phyloP scores from a whole-genome alignment of 2,113 vertebrate species.

The Brienomyrus brachyistius region DNA sequence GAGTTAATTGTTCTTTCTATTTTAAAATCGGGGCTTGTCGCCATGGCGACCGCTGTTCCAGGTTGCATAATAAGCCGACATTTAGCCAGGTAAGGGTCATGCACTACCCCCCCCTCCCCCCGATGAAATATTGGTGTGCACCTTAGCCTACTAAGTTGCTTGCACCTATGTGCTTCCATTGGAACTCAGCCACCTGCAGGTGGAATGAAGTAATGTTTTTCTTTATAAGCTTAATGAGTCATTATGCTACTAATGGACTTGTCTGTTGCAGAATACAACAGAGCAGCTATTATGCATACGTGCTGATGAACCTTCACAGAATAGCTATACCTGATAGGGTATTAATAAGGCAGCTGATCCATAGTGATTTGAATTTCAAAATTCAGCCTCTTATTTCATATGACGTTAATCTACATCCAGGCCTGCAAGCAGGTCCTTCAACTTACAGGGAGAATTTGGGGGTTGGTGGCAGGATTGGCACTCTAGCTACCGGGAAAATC shows the following conservation, averaged over 20 bases:
- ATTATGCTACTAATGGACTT: background rate
- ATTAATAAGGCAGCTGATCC: background rate
- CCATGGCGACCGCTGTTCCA: slow-evolving; percentile 94
- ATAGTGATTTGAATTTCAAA: background rate
- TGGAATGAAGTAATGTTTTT: background rate
- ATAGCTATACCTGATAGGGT: background rate
- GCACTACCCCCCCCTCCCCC: too few relatives aligned
- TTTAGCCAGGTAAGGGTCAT: slow-evolving; percentile 78
- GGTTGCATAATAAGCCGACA: slow-evolving; percentile 95
- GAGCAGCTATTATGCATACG: background rate
- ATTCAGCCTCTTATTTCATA: background rate
- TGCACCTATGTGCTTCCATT: background rate
- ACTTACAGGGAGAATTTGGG: too few relatives aligned
- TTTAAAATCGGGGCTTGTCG: slow-evolving; percentile 97
- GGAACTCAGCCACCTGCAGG: background rate
- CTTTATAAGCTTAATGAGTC: background rate
- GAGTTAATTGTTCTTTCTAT: slow-evolving; percentile 98
- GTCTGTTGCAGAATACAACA: slow-evolving; percentile 15
- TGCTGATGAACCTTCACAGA: slow-evolving; percentile 6
- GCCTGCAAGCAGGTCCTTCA: too few relatives aligned
- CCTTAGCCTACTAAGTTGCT: background rate
- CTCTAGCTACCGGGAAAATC: too few relatives aligned
- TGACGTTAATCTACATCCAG: too few relatives aligned
- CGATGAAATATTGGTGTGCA: too few relatives aligned
- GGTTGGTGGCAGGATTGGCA: too few relatives aligned